Base-by-base conservation (phyloP, 2,888 invertebrate genomes). In the Scaptomyza caliginosa region DNA sequence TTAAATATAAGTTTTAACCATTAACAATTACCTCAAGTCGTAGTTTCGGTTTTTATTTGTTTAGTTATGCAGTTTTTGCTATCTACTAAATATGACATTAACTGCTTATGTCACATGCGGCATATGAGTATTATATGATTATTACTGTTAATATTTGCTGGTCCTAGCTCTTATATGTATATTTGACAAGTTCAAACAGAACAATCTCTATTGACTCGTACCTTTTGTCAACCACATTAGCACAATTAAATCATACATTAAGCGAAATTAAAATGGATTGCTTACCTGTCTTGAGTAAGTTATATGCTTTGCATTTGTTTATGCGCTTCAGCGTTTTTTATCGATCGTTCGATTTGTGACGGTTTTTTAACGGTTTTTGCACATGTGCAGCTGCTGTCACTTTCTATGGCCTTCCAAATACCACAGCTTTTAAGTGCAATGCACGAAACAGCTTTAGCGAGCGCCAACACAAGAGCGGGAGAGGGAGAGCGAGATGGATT, bases 391-490 rank as follows among this genome's bases (percentile, higher is more conserved):
- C 8, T 40, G 26, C 4, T 45, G 63, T 28, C 62, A 30, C 51
- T 63, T 63, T 63, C 34, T 32, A 34, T 26, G 21, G 16, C 30
- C 21, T 32, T 32, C 10, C 19, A 19, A 60, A 45, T 45, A 39
- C 17, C 39, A 13, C 11, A n/a, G 43, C 19, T 43, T 23, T 19
- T 46, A 65, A 40, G 60, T 72, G 67, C 72, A 70, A 34, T 16
- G 58, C 26, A 40, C 39, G 11, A 11, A n/a, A n/a, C n/a, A n/a
- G n/a, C n/a, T n/a, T n/a, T n/a, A n/a, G n/a, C n/a, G n/a, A n/a
- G n/a, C n/a, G n/a, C n/a, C n/a, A n/a, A n/a, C n/a, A n/a, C n/a
- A n/a, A n/a, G n/a, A n/a, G n/a, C n/a, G 13, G 8, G 6, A 19
- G 0, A 8, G 28, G 24, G 6, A n/a, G 32, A 34, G 13, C 13